Evolutionary conservation across 2,113 vertebrate genomes (phyloP).

Genomic region (Larimichthys crocea): DNA sequence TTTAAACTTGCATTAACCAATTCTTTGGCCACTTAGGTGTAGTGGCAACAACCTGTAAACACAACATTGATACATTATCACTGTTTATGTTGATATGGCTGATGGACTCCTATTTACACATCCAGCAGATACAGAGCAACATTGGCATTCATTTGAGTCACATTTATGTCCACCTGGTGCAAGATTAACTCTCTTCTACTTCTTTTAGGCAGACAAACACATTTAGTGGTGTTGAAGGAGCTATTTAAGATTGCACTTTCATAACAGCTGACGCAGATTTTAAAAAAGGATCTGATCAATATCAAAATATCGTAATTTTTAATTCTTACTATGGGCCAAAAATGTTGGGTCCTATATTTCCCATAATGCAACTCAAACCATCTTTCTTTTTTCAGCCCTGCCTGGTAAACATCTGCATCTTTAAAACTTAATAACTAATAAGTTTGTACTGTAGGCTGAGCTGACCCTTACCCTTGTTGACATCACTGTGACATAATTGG

Average conservation of each 20-base stretch:
- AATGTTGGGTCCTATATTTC: background rate
- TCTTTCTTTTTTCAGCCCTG: background rate
- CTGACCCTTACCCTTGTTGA: constrained; percentile 8
- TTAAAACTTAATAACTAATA: background rate
- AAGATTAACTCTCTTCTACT: background rate
- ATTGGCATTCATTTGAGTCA: background rate
- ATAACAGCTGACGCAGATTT: background rate
- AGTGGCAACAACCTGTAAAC: background rate
- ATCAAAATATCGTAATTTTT: background rate
- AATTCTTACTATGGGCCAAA: background rate
- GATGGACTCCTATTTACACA: background rate
- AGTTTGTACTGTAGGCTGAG: background rate
- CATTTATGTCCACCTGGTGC: background rate
- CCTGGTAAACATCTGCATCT: background rate
- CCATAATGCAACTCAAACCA: background rate
- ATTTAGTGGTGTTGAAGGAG: background rate
- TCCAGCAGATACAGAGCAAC: background rate
- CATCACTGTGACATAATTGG: background rate
- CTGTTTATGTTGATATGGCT: background rate
- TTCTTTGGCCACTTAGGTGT: background rate
- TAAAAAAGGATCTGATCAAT: background rate
- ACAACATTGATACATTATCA: background rate
- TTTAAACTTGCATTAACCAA: background rate
- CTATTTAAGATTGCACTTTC: background rate
- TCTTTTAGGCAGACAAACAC: background rate